Conservation (phyloP, 2,888 invertebrate species). For the Cordylochernes scorpioides region DNA sequence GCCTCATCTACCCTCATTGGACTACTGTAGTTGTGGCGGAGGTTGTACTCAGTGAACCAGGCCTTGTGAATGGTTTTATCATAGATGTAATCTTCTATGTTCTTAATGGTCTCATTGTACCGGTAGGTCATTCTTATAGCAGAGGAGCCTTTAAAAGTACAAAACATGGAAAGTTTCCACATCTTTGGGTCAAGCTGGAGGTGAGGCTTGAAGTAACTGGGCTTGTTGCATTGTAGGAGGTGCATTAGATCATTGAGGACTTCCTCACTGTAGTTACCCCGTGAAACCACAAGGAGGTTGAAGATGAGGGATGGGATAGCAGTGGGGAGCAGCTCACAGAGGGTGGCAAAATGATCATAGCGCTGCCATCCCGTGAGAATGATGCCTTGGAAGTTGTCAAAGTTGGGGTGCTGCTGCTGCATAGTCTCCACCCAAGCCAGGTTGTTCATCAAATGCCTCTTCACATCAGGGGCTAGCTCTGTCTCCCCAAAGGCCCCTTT, state of each 20-base stretch:
- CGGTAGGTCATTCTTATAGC: too few relatives aligned
- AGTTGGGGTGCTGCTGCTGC: constrained; percentile 22
- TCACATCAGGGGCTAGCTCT: constrained; percentile 37
- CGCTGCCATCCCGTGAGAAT: constrained; percentile 45
- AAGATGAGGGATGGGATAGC: constrained; percentile 37
- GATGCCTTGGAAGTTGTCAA: constrained; percentile 32
- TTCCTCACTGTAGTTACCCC: too few relatives aligned
- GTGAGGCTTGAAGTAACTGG: too few relatives aligned
- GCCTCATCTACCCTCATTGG: constrained; percentile 26
- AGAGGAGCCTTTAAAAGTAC: too few relatives aligned
- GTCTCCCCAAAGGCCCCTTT: constrained; percentile 58
- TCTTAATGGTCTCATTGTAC: too few relatives aligned
- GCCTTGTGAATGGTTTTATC: constrained; percentile 31
- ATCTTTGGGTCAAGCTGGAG: constrained; percentile 19
- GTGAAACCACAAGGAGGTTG: too few relatives aligned
- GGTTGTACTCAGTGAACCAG: constrained; percentile 43
- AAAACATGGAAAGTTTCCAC: constrained; percentile 26
- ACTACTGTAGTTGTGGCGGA: constrained; percentile 38
- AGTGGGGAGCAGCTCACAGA: constrained; percentile 38
- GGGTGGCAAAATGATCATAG: constrained; percentile 40
- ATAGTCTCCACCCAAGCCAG: constrained; percentile 38
- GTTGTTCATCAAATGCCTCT: constrained; percentile 41
- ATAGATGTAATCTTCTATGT: too few relatives aligned
- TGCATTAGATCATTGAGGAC: constrained; percentile 17
- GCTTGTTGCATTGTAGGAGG: constrained; percentile 8